phyloP scores from a whole-genome alignment of 2,888 invertebrate genomes.

The Acholoe squamosa region DNA sequence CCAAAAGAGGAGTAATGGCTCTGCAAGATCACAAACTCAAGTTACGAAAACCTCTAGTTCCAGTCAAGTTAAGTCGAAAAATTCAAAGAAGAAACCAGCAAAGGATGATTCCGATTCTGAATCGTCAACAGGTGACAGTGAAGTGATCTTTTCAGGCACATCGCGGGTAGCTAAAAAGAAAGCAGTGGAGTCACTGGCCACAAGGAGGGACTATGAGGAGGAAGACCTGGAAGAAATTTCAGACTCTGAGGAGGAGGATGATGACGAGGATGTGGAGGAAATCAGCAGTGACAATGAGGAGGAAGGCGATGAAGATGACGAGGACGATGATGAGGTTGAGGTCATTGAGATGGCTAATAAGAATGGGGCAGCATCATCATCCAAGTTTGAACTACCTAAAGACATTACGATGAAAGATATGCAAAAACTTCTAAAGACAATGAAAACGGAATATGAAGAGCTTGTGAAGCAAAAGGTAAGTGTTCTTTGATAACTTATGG shows the following conservation, averaged over 20 bases:
- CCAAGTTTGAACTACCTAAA: neutral
- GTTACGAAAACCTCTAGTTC: neutral
- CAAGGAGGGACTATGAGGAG: neutral
- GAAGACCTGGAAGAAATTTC: neutral
- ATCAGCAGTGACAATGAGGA: constrained; percentile 49
- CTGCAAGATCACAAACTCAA: neutral
- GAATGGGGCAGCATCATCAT: neutral
- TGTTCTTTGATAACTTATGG: no score
- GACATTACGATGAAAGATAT: neutral
- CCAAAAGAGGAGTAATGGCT: neutral
- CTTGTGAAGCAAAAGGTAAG: constrained; percentile 63
- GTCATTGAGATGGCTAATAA: neutral
- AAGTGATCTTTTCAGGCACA: constrained; percentile 23
- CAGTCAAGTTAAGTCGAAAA: neutral
- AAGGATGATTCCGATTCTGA: neutral
- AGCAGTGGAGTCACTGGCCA: neutral
- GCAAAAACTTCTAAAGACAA: constrained; percentile 8
- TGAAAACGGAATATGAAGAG: constrained; percentile 62
- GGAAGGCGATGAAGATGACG: constrained; percentile 47
- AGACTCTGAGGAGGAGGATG: neutral
- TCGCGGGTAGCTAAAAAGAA: constrained; percentile 18
- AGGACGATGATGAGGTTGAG: neutral
- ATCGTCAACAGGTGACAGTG: neutral
- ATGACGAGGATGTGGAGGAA: neutral
- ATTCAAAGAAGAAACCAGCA: neutral